Evolutionary conservation across 2,797 vertebrate genomes (phyloP).

Genomic region (Pelochelys cantorii): DNA sequence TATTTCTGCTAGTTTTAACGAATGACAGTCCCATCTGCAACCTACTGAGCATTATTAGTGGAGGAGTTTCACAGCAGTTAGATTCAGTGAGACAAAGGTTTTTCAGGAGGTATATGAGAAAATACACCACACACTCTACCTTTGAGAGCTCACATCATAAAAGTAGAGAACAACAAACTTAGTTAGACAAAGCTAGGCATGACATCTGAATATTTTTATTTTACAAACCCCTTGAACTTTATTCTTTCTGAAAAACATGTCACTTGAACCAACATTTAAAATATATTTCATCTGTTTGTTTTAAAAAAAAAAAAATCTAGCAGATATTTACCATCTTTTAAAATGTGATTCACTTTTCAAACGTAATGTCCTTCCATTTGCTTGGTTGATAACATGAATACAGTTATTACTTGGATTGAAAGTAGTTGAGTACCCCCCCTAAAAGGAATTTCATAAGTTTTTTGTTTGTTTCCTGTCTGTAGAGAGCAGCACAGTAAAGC

Average conservation of each 20-base stretch:
- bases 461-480: neutral
- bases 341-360: neutral
- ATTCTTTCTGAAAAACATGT: neutral
- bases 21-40: slow-evolving; percentile 26
- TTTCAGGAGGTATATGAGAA: neutral
- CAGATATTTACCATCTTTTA: neutral
- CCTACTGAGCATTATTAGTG: neutral
- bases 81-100: neutral
- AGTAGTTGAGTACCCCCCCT: neutral
- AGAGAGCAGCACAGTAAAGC: slow-evolving; percentile 26
- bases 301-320: neutral
- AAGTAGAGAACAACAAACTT: neutral
- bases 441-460: neutral
- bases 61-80: neutral
- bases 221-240: neutral
- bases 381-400: neutral
- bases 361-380: neutral
- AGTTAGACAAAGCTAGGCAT: neutral
- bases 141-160: neutral
- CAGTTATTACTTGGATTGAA: accelerated
- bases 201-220: neutral
- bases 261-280: neutral
- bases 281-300: neutral
- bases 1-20: neutral
- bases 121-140: neutral